Evolutionary conservation across 1,140 invertebrate genomes (phyloP).

Genomic region (Nephila pilipes): DNA sequence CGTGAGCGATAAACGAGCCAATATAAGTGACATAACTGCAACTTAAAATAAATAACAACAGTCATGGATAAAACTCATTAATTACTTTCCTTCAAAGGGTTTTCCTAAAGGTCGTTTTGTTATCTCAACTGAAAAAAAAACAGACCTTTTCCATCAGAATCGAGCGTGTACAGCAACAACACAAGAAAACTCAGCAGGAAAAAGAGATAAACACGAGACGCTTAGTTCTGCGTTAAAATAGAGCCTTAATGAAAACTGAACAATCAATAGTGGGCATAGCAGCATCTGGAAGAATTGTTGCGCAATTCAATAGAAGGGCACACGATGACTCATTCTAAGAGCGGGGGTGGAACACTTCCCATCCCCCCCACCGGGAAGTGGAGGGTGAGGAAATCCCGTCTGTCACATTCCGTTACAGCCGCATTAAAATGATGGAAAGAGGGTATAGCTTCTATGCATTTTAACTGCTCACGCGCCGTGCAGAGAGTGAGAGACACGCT

Average conservation of each 20-base stretch:
- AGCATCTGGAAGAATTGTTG: not conserved
- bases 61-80: too few relatives aligned
- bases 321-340: conserved; percentile 19
- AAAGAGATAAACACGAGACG: not conserved
- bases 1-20: too few relatives aligned
- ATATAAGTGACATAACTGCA: too few relatives aligned
- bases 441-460: not conserved
- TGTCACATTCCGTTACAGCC: conserved; percentile 58
- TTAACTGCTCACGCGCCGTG: not conserved
- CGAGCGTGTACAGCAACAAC: too few relatives aligned
- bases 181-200: not conserved
- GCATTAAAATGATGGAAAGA: conserved; percentile 55
- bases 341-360: not conserved
- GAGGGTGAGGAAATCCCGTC: conserved; percentile 4
- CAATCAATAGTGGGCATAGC: conserved; percentile 31
- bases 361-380: too few relatives aligned
- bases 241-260: not conserved
- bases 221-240: not conserved
- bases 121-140: too few relatives aligned
- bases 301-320: not conserved
- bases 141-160: too few relatives aligned
- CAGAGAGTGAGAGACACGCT: not conserved
- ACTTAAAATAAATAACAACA: too few relatives aligned
- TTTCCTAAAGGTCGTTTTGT: too few relatives aligned
- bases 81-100: too few relatives aligned